Evolutionary conservation across 2,888 invertebrate species (phyloP).

Genomic region (Leptopterna dolabrata): DNA sequence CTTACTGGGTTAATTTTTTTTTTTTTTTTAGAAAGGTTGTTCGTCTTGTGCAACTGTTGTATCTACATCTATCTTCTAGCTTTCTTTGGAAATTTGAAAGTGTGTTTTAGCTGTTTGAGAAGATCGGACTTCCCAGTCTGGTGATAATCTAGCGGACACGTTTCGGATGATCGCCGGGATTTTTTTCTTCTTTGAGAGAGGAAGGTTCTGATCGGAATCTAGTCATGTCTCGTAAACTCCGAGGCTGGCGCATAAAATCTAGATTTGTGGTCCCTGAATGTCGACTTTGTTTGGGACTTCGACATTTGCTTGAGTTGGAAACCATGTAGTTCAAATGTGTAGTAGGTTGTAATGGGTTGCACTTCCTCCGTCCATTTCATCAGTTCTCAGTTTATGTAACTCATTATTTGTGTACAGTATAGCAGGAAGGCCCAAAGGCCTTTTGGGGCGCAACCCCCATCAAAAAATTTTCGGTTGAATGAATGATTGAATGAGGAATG

Average conservation of each 20-base stretch:
- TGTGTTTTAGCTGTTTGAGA: not conserved
- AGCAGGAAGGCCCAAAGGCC: too few species aligned
- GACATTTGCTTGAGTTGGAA: too few species aligned
- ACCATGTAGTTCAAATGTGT: too few species aligned
- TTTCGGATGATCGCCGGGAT: not conserved
- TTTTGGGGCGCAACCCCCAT: too few species aligned
- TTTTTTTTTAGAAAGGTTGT: conserved; percentile 16
- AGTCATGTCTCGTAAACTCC: not conserved
- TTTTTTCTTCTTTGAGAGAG: not conserved
- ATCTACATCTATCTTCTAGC: conserved; percentile 7
- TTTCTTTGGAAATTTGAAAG: conserved; percentile 37
- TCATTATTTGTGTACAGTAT: too few species aligned
- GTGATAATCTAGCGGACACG: not conserved
- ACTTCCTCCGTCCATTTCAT: too few species aligned
- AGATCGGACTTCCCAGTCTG: not conserved
- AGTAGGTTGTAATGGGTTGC: too few species aligned
- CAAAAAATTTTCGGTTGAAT: too few species aligned
- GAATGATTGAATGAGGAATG: too few species aligned
- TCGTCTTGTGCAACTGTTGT: conserved; percentile 4
- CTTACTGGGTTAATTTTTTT: not conserved
- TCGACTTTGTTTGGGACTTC: too few species aligned
- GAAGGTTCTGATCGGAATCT: not conserved
- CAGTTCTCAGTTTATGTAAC: too few species aligned
- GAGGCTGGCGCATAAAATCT: not conserved
- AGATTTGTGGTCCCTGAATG: too few species aligned